Conservation (phyloP, 2,113 vertebrate species). For the Psilopsiagon aymara region DNA sequence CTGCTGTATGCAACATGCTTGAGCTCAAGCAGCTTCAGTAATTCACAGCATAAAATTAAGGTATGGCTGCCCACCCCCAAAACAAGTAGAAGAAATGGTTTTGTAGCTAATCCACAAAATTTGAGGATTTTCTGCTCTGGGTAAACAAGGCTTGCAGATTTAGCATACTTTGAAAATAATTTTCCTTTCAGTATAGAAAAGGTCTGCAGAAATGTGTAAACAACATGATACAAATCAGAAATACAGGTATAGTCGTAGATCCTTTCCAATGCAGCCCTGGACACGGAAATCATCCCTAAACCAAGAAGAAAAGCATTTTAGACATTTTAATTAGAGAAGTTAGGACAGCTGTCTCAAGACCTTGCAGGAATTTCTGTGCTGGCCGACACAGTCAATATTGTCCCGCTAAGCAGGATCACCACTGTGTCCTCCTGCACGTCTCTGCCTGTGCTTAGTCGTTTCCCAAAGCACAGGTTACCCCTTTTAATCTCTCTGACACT, state of each 20-base stretch:
- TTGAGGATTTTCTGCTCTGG: rapidly evolving
- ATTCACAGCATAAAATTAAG: neutral
- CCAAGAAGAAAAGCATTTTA: neutral
- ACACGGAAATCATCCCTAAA: neutral
- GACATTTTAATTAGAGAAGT: neutral
- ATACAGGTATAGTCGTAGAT: neutral
- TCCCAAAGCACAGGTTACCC: neutral
- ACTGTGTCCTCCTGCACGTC: neutral
- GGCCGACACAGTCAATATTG: neutral
- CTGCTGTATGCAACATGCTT: neutral
- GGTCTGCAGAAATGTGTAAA: neutral
- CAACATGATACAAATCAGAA: neutral
- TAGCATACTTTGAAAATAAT: neutral
- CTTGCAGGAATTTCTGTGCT: neutral
- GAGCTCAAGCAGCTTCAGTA: neutral
- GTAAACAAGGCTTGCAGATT: neutral
- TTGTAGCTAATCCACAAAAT: neutral
- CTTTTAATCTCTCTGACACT: neutral
- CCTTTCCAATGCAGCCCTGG: neutral
- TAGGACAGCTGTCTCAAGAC: neutral
- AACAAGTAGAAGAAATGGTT: neutral
- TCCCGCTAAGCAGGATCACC: neutral
- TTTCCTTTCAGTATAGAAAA: neutral
- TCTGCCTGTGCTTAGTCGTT: neutral
- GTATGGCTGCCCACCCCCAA: neutral